These are phyloP conservation scores for Sebastes vulpes DNA, from an alignment of 2,797 vertebrate genomes.

Conservation along the genomic window DNA sequence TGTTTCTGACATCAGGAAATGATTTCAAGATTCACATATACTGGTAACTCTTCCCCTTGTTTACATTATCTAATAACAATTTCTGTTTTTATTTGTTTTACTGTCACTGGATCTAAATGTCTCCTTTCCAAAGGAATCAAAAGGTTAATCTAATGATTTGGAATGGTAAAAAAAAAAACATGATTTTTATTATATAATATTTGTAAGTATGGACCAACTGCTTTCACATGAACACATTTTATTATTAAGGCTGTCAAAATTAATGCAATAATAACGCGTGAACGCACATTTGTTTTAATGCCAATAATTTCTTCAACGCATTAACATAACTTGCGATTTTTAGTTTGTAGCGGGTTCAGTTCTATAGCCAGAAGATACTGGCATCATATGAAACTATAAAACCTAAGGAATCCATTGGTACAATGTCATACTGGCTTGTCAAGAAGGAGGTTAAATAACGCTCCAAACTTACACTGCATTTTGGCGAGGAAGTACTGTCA, in stretches of 20 bases:
- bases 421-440: too few relatives aligned
- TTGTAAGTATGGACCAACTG: neutral
- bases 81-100: neutral
- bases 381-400: too few relatives aligned
- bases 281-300: too few relatives aligned
- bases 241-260: neutral
- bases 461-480: too few relatives aligned
- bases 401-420: too few relatives aligned
- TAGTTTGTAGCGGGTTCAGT: too few relatives aligned
- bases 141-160: neutral
- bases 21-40: neutral
- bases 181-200: neutral
- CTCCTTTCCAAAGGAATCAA: neutral
- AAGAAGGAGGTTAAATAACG: too few relatives aligned
- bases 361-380: too few relatives aligned
- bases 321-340: too few relatives aligned
- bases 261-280: too few relatives aligned
- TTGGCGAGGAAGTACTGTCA: too few relatives aligned
- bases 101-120: neutral
- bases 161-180: neutral
- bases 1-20: neutral
- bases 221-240: neutral
- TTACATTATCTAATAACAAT: neutral
- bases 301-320: too few relatives aligned
- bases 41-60: neutral